Base-by-base conservation (phyloP, 2,113 vertebrate genomes). In the Acrocephalus arundinaceus region DNA sequence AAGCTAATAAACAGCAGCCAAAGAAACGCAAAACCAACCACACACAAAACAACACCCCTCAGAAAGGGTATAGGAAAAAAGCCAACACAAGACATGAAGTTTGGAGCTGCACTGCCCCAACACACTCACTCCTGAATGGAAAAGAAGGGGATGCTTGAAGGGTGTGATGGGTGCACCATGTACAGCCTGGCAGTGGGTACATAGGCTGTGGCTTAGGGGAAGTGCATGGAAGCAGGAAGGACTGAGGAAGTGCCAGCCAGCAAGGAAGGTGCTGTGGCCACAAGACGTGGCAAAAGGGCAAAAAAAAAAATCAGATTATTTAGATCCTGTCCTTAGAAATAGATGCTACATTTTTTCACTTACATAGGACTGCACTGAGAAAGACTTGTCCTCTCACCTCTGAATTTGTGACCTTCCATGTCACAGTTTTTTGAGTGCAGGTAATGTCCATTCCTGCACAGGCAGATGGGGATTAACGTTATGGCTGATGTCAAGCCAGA, bases 401-500 rank as follows among this genome's bases (percentile, higher is more conserved):
- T 39, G 41, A 77, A 58, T 52, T 27, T 48, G 46, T 51, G 18
- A 65, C n/a, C 16, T 17, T 65, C 33, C 33, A 30, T 2, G 1
- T 71, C 73, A 67, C 52, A 65, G 68, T 4, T 68, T 37, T 84
- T 14, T 48, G 23, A 58, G 15, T 48, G 20, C 18, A 54, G 70
- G 20, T 23, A 27, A 80, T 4, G 19, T 15, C 45, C 23, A 61
- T 25, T 35, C 20, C 41, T 51, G 13, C 31, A 72, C 5, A 76
- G 19, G 31, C 20, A 89, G 48, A 51, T 25, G 17, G 20, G 45
- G 39, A 61, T 57, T 35, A 77, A 11, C 0, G 0, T 25, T 28
- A 37, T 0, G 0, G 22, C 15, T 65, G 30, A 23, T 41, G 13
- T n/a, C 58, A 84, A 92, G 12, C 3, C 1, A 2, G 18, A 80